phyloP scores from a whole-genome alignment of 2,113 vertebrate genomes.

The Cathartes aura region DNA sequence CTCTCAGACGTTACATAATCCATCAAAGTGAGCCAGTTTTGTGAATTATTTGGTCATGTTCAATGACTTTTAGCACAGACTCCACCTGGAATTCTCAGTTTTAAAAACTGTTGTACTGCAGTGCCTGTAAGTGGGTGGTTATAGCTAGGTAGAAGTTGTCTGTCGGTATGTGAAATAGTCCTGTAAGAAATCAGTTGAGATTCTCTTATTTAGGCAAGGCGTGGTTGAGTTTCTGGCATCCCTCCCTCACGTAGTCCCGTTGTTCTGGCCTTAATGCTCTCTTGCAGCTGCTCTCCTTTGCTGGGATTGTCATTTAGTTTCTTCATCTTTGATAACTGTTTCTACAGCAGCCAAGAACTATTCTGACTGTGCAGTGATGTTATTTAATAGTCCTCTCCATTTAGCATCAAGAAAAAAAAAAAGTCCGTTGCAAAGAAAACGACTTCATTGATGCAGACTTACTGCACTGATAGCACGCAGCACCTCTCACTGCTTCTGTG shows the following conservation, averaged over 20 bases:
- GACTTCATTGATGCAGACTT: background rate
- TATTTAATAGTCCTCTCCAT: background rate
- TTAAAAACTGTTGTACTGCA: background rate
- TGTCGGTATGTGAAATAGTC: background rate
- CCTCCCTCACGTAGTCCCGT: background rate
- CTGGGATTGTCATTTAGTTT: background rate
- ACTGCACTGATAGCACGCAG: background rate
- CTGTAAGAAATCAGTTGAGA: background rate
- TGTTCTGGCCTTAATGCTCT: background rate
- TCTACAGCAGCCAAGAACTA: background rate
- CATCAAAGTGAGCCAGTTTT: background rate
- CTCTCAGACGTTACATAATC: background rate
- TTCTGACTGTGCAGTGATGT: background rate
- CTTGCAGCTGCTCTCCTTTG: constrained; percentile 1
- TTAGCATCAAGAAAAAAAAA: background rate
- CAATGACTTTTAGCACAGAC: background rate
- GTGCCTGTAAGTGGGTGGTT: background rate
- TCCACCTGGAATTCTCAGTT: background rate
- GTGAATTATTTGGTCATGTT: background rate
- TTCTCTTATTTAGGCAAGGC: background rate
- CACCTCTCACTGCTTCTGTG: background rate
- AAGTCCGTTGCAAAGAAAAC: background rate
- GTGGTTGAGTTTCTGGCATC: background rate
- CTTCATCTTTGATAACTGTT: background rate
- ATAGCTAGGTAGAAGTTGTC: background rate